Evolutionary conservation across 53 echinoderm and acorn worm species (phyloP), one percentile per base, ranked within the genome.

Genomic region (Apostichopus leukothele): DNA sequence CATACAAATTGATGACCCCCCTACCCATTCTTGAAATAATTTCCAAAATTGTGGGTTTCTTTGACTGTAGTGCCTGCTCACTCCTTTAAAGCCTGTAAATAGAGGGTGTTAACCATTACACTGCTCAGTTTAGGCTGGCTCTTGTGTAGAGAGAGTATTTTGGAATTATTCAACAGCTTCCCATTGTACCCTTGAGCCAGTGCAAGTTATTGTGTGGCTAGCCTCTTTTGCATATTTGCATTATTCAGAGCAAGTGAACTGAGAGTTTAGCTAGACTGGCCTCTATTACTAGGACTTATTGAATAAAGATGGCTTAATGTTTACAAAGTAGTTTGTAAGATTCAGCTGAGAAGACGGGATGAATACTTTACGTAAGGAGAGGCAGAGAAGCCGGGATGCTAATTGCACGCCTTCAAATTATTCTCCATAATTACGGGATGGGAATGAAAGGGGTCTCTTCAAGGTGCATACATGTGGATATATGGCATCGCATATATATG

Each of bases 131-230:
- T 63, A 63, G 11, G 16, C 63, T 63, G 11, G 16, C 14, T 5
- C 11, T 63, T 4, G 12, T 13, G 63, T 16, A 63, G 6, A 79
- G 54, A 51, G 51, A 79, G 79, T 39, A 39, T 39, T 39, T 39
- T 5, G 79, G 79, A 79, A 79, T 79, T 79, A 79, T 79, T 79
- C 79, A 79, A 79, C 79, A 79, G 79, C 53, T 19, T 79, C 79
- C 51, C 53, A 52, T 50, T 79, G 63, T 53, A 39, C 79, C 79
- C 79, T 39, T 79, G 79, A 79, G 79, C 79, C 51, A 39, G 51
- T 79, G 52, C 52, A 50, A 19, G 79, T 51, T 51, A 19, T 79
- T 79, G 79, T 79, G 79, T 79, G 79, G 79, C 50, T 9, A 79
- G 53, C 50, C 14, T 79, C 51, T 5, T 79, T 79, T 79, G 79